phyloP scores from a whole-genome alignment of 2,888 invertebrate species.

The Himalopsyche japonica region DNA sequence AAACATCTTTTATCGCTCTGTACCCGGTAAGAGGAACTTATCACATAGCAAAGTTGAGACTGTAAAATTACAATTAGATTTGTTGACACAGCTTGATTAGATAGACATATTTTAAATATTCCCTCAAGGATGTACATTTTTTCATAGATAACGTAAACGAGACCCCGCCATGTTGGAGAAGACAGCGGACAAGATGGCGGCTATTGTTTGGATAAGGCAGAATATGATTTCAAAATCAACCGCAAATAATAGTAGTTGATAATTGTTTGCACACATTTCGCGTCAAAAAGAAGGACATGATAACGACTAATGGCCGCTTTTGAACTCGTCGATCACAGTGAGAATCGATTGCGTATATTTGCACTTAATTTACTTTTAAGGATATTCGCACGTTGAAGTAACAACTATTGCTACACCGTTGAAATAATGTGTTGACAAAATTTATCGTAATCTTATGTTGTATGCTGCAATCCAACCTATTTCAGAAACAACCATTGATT shows the following conservation, averaged over 20 bases:
- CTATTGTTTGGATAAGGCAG: neutral
- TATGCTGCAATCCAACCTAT: too few species aligned
- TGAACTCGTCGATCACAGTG: neutral
- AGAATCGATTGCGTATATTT: neutral
- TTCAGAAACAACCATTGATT: too few species aligned
- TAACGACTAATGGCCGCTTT: neutral
- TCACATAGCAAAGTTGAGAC: neutral
- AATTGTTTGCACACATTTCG: neutral
- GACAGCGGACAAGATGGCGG: neutral
- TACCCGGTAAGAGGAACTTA: too few species aligned
- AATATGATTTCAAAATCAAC: neutral
- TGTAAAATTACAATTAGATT: neutral
- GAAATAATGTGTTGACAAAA: too few species aligned
- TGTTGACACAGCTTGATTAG: neutral
- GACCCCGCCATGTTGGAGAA: neutral
- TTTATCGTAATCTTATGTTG: too few species aligned
- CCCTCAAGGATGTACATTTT: neutral
- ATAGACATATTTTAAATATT: neutral
- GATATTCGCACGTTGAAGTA: too few species aligned
- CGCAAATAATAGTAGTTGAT: neutral
- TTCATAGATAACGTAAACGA: neutral
- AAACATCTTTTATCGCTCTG: too few species aligned
- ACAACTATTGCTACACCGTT: too few species aligned
- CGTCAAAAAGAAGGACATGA: neutral
- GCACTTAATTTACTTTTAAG: neutral